Evolutionary conservation across 1,140 invertebrate species (phyloP).

Genomic region (Caenorhabditis brenneri): DNA sequence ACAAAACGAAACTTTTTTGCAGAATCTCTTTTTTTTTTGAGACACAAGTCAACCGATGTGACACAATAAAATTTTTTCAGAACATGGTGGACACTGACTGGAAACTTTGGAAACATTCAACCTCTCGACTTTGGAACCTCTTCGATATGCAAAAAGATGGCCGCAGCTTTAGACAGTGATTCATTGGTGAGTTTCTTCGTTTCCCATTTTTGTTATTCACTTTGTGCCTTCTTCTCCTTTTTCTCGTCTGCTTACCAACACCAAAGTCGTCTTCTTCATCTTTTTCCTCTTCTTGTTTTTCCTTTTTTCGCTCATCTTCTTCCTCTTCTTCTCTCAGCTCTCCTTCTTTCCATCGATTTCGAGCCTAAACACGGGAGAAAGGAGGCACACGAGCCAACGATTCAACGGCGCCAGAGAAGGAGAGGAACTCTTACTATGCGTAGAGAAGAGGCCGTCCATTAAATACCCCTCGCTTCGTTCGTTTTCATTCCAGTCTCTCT

Average conservation of each 20-base stretch:
- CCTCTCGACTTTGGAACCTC: slow-evolving; percentile 99
- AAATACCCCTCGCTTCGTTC: no score
- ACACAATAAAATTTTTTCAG: no score
- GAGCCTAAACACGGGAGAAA: no score
- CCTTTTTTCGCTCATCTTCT: background rate
- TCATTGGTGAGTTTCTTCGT: slow-evolving; percentile 73
- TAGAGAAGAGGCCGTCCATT: background rate
- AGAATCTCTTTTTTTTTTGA: no score
- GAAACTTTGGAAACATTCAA: slow-evolving; percentile 97
- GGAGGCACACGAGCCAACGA: no score
- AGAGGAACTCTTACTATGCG: background rate
- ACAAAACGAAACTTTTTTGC: no score
- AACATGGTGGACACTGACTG: slow-evolving; percentile 99
- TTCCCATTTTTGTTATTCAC: slow-evolving; percentile 31
- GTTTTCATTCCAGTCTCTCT: no score
- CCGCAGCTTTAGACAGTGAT: slow-evolving; percentile 84
- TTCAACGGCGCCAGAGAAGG: background rate
- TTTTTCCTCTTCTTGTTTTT: background rate
- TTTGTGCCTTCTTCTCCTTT: slow-evolving; percentile 21
- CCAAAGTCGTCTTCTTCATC: background rate
- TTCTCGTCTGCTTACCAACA: background rate
- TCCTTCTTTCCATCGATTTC: slow-evolving; percentile 17
- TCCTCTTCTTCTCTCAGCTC: background rate
- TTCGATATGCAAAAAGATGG: slow-evolving; percentile 91
- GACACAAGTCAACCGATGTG: no score